Conservation (phyloP, 2,113 vertebrate species). For the Microcebus tavaratra region DNA sequence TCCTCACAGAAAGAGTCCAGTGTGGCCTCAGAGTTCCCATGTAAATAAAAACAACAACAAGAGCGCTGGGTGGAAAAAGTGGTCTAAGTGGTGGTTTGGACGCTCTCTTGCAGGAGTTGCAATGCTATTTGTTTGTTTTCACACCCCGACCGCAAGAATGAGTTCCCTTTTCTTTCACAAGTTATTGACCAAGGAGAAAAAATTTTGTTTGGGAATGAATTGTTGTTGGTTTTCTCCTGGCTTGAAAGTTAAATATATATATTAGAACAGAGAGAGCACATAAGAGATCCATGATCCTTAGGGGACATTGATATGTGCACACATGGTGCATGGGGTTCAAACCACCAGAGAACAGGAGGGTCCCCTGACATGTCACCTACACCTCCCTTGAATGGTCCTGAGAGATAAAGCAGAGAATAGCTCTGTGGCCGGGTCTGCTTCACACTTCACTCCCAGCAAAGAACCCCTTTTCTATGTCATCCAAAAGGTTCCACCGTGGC, state of each 20-base stretch:
- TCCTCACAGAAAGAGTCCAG: background rate
- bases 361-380: background rate
- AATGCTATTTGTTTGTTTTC: background rate
- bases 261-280: background rate
- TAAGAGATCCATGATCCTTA: background rate
- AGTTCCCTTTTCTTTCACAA: background rate
- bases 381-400: background rate
- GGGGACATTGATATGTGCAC: too few species aligned
- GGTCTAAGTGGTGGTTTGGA: background rate
- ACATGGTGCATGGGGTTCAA: background rate
- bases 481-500: background rate
- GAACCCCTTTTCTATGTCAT: background rate
- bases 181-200: background rate
- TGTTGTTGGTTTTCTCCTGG: background rate
- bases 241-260: background rate
- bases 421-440: too few species aligned
- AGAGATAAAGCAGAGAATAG: background rate
- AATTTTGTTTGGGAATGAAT: background rate
- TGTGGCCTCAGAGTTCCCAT: background rate
- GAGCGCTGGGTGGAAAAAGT: background rate
- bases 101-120: background rate
- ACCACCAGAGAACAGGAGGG: background rate
- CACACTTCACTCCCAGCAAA: background rate
- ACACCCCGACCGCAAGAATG: background rate
- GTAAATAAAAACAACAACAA: background rate